Base-by-base conservation (phyloP, 2,113 vertebrate species). In the Heterotis niloticus region DNA sequence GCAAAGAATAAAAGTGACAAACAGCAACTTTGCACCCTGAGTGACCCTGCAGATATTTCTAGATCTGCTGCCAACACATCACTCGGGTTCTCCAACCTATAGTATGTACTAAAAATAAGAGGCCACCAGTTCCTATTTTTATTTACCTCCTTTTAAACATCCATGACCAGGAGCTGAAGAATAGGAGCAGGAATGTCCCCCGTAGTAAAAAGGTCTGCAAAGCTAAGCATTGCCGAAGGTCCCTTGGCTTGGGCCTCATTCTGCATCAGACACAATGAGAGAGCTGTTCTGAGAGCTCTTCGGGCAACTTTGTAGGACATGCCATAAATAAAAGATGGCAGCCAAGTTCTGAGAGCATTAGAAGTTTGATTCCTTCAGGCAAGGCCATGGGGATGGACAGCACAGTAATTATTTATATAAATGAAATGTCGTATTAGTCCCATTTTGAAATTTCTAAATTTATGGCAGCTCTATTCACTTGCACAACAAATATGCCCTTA, bases 351-450 rank as follows among this genome's bases (percentile, higher is more conserved):
- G 89, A 90, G 89, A 92, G 89, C 91, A 92, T 91, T 89, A 90
- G 90, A 91, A 89, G 87, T 90, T 89, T 90, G 89, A 91, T 90
- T 91, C 88, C 91, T 91, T 83, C 78, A 17, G 89, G 88, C 85
- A 86, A 88, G 84, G 88, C 91, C 86, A 86, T 29, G 84, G 90
- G 88, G 89, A 91, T 87, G 87, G 89, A 86, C 88, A 87, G 86
- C 87, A 77, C 86, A 90, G 82, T 88, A 89, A 91, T 92, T 91
- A 91, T 91, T 92, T 90, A 90, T 92, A 90, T 87, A 88, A 90
- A 90, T 91, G 90, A 91, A 91, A 91, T 91, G 90, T 91, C 91
- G 90, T 90, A 88, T 91, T 88, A 80, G 85, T 83, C 34, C 34
- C 34, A 44, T 90, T 80, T 26, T 44, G 7, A 23, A 23, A 60